phyloP scores from a whole-genome alignment of 2,888 invertebrate genomes.

The Drosophila infuscata region DNA sequence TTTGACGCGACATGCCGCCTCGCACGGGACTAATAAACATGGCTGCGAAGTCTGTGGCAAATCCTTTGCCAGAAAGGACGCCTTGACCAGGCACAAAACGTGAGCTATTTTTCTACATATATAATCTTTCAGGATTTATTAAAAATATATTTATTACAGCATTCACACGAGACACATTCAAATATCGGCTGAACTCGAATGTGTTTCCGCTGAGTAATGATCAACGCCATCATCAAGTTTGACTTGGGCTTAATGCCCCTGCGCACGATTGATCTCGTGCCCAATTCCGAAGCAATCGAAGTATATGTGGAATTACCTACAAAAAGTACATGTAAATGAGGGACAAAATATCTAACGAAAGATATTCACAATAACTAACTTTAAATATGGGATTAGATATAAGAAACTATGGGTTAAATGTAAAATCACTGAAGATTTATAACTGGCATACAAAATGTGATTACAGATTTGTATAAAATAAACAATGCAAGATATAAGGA shows the following conservation, averaged over 20 bases:
- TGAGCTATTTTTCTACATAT: conserved; percentile 1
- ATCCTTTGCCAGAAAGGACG: conserved; percentile 49
- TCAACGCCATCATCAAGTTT: background rate
- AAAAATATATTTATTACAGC: conserved; percentile 12
- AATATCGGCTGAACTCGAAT: background rate
- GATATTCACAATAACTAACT: background rate
- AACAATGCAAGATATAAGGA: background rate
- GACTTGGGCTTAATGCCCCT: background rate
- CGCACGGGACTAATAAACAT: conserved; percentile 36
- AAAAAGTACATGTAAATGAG: background rate
- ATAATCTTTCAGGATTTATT: background rate
- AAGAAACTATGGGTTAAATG: background rate
- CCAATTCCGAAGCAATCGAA: background rate
- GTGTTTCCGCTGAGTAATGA: background rate
- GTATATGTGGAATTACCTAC: background rate
- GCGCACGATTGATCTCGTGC: no score
- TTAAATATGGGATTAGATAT: background rate
- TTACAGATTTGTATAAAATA: background rate
- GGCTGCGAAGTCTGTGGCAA: conserved; percentile 46
- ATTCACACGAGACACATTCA: conserved; percentile 27
- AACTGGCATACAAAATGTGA: background rate
- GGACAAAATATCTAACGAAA: background rate
- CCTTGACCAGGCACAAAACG: conserved; percentile 41
- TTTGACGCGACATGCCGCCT: conserved; percentile 40
- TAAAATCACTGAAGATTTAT: background rate